Conservation (phyloP, 1,140 invertebrate species). For the Danaus melanippus region DNA sequence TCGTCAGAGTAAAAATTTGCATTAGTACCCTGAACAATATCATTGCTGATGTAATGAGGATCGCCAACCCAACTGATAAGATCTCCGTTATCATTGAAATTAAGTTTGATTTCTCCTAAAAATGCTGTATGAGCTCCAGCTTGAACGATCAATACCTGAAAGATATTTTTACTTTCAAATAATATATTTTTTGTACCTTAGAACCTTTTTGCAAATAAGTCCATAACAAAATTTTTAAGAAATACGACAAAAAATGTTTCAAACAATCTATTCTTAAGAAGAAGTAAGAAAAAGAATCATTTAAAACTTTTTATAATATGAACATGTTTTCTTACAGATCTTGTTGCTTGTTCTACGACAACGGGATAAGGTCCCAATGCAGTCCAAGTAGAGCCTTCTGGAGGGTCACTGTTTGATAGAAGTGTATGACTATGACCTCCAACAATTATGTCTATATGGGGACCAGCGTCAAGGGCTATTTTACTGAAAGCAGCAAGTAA, state of each 20-base stretch:
- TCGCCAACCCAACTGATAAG: conserved; percentile 78
- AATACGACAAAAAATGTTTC: no score
- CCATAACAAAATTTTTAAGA: no score
- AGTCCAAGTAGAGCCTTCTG: conserved; percentile 36
- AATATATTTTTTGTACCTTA: no score
- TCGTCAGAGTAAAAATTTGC: conserved; percentile 1
- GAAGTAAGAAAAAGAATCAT: no score
- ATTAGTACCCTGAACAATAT: conserved; percentile 75
- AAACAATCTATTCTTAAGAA: no score
- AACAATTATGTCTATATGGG: conserved; percentile 84
- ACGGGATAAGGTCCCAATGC: conserved; percentile 77
- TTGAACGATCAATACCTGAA: conserved; percentile 79
- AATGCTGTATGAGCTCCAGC: conserved; percentile 80
- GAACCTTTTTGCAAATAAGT: no score
- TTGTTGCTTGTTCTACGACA: conserved; percentile 72
- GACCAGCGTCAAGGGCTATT: conserved; percentile 78
- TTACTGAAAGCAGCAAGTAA: conserved; percentile 46
- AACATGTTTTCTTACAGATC: conserved; percentile 35
- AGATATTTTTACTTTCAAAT: conserved; percentile 1
- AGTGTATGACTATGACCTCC: conserved; percentile 90
- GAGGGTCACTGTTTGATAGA: conserved; percentile 73
- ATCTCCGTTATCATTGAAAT: conserved; percentile 80
- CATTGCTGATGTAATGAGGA: conserved; percentile 79
- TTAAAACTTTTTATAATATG: no score
- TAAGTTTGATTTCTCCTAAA: conserved; percentile 81